phyloP scores from a whole-genome alignment of 2,888 invertebrate genomes.

The Agrilus biguttatus region DNA sequence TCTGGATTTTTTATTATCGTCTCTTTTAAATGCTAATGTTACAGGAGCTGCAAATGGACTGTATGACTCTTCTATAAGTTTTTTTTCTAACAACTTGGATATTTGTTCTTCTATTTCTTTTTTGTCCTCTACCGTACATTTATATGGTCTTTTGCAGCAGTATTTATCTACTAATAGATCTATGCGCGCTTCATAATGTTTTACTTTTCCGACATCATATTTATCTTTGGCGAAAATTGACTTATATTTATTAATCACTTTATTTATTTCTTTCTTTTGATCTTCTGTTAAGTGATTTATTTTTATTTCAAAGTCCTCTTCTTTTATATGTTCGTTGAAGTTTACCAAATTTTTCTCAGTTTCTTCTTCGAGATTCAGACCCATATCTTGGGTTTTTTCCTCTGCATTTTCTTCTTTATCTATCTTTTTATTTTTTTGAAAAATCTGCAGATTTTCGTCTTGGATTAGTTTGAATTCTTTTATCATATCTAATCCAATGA shows the following conservation, averaged over 20 bases:
- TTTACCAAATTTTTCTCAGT: conserved; percentile 4
- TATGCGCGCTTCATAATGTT: conserved; percentile 14
- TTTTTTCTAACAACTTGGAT: not conserved
- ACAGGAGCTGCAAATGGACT: too few relatives aligned
- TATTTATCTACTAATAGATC: conserved; percentile 10
- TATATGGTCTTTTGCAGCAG: conserved; percentile 9
- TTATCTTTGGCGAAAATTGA: conserved; percentile 14
- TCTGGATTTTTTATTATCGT: too few relatives aligned
- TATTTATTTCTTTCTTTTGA: conserved; percentile 6
- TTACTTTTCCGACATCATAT: conserved; percentile 14
- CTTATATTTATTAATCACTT: conserved; percentile 12
- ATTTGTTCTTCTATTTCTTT: conserved; percentile 7
- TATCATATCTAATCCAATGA: conserved; percentile 10
- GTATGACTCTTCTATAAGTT: too few relatives aligned
- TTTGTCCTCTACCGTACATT: conserved; percentile 9
- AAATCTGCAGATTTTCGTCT: conserved; percentile 8
- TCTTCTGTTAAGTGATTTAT: conserved; percentile 3
- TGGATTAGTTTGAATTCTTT: conserved; percentile 10
- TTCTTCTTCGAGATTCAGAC: conserved; percentile 1
- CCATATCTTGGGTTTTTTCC: too few relatives aligned
- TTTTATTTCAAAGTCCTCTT: not conserved
- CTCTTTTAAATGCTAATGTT: too few relatives aligned
- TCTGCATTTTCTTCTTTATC: too few relatives aligned
- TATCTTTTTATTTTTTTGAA: too few relatives aligned
- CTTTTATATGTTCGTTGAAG: conserved; percentile 1